Percentiles rank a stretch among this genome's conserved stretches.
Evolutionary conservation across 2,888 invertebrate genomes (phyloP).

Genomic region (Amblyjoppa fuscipennis): DNA sequence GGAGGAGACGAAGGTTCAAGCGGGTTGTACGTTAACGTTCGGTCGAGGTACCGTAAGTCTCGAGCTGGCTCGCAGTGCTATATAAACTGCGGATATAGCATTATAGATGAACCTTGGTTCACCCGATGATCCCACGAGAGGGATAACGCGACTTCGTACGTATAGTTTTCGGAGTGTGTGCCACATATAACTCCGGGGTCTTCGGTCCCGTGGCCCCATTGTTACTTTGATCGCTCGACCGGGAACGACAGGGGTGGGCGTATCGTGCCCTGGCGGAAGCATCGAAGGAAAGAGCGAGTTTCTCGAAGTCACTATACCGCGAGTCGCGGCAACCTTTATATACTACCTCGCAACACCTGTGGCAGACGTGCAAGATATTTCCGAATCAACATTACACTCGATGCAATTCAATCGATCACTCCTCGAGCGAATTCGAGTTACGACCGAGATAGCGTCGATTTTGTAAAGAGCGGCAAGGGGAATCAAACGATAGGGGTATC

Average conservation of each 20-base stretch:
- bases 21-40: constrained; percentile 57
- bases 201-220: constrained; percentile 45
- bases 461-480: no score
- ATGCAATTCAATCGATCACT: not conserved
- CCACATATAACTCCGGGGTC: constrained; percentile 34
- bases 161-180: constrained; percentile 39
- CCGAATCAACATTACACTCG: not conserved
- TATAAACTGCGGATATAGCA: constrained; percentile 17
- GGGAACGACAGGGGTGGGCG: constrained; percentile 48
- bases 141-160: constrained; percentile 51
- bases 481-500: no score
- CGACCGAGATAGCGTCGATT: no score
- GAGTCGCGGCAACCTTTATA: constrained; percentile 9
- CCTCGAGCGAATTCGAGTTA: not conserved
- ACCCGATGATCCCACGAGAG: constrained; percentile 49
- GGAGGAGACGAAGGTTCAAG: constrained; percentile 50
- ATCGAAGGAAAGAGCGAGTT: constrained; percentile 53
- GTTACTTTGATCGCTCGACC: constrained; percentile 65
- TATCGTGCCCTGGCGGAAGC: constrained; percentile 38
- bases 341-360: not conserved
- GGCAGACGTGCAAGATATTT: not conserved
- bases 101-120: constrained; percentile 47
- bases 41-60: constrained; percentile 60
- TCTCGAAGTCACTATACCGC: constrained; percentile 32
- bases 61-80: constrained; percentile 24